Base-by-base conservation (phyloP, 2,113 vertebrate genomes). In the Daphoenositta chrysoptera region DNA sequence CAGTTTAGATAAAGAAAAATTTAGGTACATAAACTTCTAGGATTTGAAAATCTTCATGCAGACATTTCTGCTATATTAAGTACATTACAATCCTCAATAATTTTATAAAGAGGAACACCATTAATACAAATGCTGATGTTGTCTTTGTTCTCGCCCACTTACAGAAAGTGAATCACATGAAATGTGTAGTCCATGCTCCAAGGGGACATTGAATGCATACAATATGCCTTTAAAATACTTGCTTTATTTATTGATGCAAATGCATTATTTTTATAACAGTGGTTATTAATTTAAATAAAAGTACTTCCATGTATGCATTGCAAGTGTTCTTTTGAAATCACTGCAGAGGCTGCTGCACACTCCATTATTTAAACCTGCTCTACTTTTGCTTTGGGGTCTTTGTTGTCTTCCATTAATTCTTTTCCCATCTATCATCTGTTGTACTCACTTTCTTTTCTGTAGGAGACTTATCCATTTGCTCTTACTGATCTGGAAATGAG, bases 351-450 rank as follows among this genome's bases (percentile, higher is more conserved):
- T 70, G 42, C 44, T 69, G 21, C 50, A 42, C 24, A 14, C 42
- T 95, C 51, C 17, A 82, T 95, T 95, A 94, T 87, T 96, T 96
- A 96, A 95, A 86, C 23, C 40, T 94, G 58, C 31, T 83, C 65
- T 86, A 48, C 50, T 94, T 95, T 68, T 91, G 31, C 42, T 72
- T 63, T 76, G 37, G 48, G 16, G 13, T 73, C 39, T 45, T 58
- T 39, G 27, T 58, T 77, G 45, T 57, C 40, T 58, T 89, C 31
- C 2, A 1, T 45, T 6, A 76, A 48, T 89, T 79, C 27, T 48
- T 64, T 73, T 19, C 10, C 22, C 15, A 11, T 57, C 31, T 50
- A 44, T 48, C 22, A 50, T 88, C 12, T 71, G 7, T 21, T 80
- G n/a, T 19, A 48, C 40, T 78, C 7, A 17, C 27, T 56, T 31